A percentile compares a stretch with the other conserved stretches of the same genome.
Evolutionary conservation across 2,113 vertebrate genomes (phyloP).

Genomic region (Hemiscyllium ocellatum): DNA sequence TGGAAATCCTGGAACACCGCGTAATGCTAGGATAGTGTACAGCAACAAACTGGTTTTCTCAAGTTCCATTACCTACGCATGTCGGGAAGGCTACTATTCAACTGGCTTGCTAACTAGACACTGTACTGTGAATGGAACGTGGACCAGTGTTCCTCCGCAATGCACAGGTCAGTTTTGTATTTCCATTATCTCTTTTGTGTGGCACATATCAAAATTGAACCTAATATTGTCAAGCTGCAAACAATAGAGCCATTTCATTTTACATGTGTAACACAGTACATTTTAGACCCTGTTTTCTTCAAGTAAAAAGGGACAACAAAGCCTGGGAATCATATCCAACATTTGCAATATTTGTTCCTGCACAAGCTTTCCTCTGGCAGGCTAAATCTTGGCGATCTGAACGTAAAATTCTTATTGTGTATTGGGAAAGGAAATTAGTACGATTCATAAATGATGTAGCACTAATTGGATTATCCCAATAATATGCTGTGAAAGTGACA

Average conservation of each 20-base stretch:
- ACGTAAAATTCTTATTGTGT: neutral
- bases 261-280: neutral
- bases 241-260: neutral
- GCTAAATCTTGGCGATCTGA: neutral
- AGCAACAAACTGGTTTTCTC: slow-evolving; percentile 84
- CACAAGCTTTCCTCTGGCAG: neutral
- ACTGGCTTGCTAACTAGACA: slow-evolving; percentile 83
- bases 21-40: slow-evolving; percentile 73
- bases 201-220: neutral
- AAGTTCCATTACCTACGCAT: slow-evolving; percentile 82
- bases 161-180: slow-evolving; percentile 67
- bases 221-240: neutral
- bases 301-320: neutral
- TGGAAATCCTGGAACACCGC: slow-evolving; percentile 88
- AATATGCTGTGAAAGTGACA: neutral
- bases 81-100: slow-evolving; percentile 86
- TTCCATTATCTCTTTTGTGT: neutral
- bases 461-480: neutral
- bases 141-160: slow-evolving; percentile 84
- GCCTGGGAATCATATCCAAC: neutral
- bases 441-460: neutral
- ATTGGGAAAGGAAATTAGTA: neutral
- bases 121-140: slow-evolving; percentile 89
- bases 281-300: neutral
- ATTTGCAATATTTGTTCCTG: neutral